phyloP scores from a whole-genome alignment of 2,888 invertebrate genomes.

The Heliconius hortense region DNA sequence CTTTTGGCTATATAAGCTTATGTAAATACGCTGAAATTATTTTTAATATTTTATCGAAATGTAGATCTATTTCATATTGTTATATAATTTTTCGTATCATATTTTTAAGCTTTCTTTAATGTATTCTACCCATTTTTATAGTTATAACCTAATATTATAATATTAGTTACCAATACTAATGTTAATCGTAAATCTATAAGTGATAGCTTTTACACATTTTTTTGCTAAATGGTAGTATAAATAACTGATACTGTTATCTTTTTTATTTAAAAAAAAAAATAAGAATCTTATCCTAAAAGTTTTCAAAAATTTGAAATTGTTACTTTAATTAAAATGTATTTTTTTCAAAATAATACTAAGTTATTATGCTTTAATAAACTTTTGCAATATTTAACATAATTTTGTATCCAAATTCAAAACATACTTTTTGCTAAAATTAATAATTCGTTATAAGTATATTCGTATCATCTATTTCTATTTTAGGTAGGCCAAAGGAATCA shows the following conservation, averaged over 20 bases:
- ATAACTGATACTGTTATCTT: not conserved
- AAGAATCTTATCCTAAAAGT: too few species aligned
- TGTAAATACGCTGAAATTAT: too few species aligned
- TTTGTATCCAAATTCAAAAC: not conserved
- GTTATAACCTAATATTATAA: not conserved
- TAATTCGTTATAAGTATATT: not conserved
- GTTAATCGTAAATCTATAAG: not conserved
- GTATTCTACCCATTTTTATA: not conserved
- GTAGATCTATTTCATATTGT: too few species aligned
- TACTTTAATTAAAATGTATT: not conserved
- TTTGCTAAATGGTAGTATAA: slow-evolving; percentile 4
- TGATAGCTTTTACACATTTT: slow-evolving; percentile 1
- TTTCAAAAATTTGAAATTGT: not conserved
- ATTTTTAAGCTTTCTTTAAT: not conserved
- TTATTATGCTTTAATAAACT: not conserved
- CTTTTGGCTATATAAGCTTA: too few species aligned
- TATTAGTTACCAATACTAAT: not conserved
- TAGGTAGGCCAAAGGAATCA: not conserved
- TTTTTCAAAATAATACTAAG: not conserved
- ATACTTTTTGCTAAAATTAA: not conserved
- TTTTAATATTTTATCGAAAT: too few species aligned
- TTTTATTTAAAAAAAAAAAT: not conserved
- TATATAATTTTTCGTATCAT: too few species aligned
- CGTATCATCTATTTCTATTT: not conserved
- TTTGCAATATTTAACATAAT: not conserved